Base-by-base conservation (phyloP, 2,797 vertebrate genomes). In the Columba guinea region DNA sequence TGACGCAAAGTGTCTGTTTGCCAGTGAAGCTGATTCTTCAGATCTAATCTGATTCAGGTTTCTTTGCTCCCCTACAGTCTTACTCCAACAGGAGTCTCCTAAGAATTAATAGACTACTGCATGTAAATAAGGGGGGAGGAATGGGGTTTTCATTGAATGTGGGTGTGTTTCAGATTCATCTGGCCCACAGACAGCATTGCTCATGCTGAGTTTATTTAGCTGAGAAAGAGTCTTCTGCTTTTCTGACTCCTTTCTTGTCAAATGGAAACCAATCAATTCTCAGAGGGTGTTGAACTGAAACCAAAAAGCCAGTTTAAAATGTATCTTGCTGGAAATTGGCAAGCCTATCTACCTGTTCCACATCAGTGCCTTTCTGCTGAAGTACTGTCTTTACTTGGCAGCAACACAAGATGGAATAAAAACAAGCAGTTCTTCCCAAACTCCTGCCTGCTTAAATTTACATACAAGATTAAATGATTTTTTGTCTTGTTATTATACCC, bases 401-500 rank as follows among this genome's bases (percentile, higher is more conserved):
- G 95, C 51, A 67, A 34, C 49, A 76, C 63, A 87, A 96, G 93
- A 95, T 74, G 65, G 92, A 96, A 97, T 92, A 69, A 94, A 97
- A 97, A 76, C 88, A 91, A 82, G 87, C 71, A 63, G 80, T 69
- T 90, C 93, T 81, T 90, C 95, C 95, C 90, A 94, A 95, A 94
- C 90, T 96, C 87, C 96, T 94, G 93, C 95, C 95, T 71, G 44
- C 85, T 94, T 86, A 92, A 92, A 93, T 97, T 96, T 96, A 60
- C 91, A 90, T 87, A 28, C 49, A 87, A 89, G 93, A 96, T 94
- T 86, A 96, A 95, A 96, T 92, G 70, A 90, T 96, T 95, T 97
- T 93, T 94, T 95, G 94, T 94, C 84, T 90, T 85, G 87, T 89
- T 95, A 89, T 96, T 94, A 82, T 80, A 60, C 58, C 64, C 70